Conservation (phyloP, 1,140 invertebrate species). For the Hydropsyche tenuis region DNA sequence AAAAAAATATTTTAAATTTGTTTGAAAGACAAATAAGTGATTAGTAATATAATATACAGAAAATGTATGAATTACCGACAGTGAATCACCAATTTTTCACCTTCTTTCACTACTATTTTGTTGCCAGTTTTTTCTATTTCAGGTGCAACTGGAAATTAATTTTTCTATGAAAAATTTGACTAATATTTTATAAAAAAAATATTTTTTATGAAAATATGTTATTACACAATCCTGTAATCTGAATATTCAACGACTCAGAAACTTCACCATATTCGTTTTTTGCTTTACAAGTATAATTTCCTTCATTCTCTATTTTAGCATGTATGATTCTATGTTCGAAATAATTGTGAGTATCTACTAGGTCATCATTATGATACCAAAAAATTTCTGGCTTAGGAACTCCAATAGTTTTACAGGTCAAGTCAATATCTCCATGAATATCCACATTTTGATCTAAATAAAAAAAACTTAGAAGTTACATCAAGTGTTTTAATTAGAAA, state of each 20-base stretch:
- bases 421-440: constrained; percentile 5
- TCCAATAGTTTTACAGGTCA: constrained; percentile 7
- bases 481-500: background rate
- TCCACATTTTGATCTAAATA: constrained; percentile 29
- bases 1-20: too few relatives aligned
- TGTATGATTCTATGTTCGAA: constrained; percentile 49
- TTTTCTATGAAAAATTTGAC: too few relatives aligned
- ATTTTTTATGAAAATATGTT: background rate
- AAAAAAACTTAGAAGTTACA: background rate
- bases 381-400: constrained; percentile 10
- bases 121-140: constrained; percentile 32
- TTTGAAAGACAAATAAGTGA: too few relatives aligned
- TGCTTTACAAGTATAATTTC: constrained; percentile 53
- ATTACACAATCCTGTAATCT: constrained; percentile 29
- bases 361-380: constrained; percentile 33
- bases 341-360: constrained; percentile 18
- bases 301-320: constrained; percentile 53
- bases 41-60: too few relatives aligned
- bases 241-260: background rate
- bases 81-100: constrained; percentile 10
- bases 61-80: too few relatives aligned
- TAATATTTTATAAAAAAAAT: background rate
- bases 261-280: constrained; percentile 53
- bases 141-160: constrained; percentile 41
- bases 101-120: constrained; percentile 40